These are phyloP conservation scores for Gallirallus australis DNA, from an alignment of 2,797 vertebrate species.

Conservation along the genomic window DNA sequence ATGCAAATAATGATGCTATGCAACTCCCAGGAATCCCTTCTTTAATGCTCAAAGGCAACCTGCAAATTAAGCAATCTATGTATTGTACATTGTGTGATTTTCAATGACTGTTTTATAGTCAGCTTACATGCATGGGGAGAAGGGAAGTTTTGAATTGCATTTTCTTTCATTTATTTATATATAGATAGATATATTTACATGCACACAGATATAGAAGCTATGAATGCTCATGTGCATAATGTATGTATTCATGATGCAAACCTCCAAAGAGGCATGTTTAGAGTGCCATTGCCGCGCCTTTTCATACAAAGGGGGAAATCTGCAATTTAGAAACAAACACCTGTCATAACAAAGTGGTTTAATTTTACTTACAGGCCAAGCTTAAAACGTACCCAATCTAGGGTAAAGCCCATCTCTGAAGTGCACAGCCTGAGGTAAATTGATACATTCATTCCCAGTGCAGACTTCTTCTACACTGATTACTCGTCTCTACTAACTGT, in stretches of 20 bases:
- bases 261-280: background rate
- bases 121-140: background rate
- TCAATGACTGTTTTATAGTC: background rate
- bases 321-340: background rate
- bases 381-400: background rate
- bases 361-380: background rate
- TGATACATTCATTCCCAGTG: constrained; percentile 74
- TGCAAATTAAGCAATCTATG: background rate
- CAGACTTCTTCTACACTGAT: constrained; percentile 69
- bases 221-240: background rate
- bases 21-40: background rate
- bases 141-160: background rate
- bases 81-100: background rate
- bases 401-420: constrained; percentile 64
- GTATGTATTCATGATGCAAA: background rate
- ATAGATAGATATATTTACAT: background rate
- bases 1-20: background rate
- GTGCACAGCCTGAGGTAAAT: constrained; percentile 71
- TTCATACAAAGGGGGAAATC: background rate
- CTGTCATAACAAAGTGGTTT: constrained; percentile 23
- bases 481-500: constrained; percentile 70
- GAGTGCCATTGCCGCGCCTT: background rate
- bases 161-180: background rate
- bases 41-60: background rate
- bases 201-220: background rate